These are phyloP conservation scores for Vombatus ursinus DNA, from an alignment of 2,113 vertebrate species.

Conservation along the genomic window DNA sequence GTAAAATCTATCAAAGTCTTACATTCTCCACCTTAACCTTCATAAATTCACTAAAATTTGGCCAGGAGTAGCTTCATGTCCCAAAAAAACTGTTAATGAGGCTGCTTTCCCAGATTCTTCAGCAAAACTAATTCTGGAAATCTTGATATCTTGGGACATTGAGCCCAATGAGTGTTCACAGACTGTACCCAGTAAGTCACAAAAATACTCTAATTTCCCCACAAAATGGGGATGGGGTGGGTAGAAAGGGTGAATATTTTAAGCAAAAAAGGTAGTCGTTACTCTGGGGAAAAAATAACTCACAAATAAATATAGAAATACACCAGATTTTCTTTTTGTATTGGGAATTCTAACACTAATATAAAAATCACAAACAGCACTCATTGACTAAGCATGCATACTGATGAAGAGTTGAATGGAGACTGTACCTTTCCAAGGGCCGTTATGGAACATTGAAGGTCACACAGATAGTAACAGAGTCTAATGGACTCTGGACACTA, in stretches of 20 bases:
- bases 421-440: background rate
- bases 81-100: background rate
- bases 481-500: background rate
- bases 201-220: background rate
- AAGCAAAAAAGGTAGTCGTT: background rate
- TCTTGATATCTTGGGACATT: background rate
- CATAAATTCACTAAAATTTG: background rate
- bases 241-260: background rate
- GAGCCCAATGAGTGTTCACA: background rate
- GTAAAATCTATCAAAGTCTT: background rate
- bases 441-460: background rate
- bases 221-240: background rate
- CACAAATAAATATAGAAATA: background rate
- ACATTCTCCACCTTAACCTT: background rate
- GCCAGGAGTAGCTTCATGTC: background rate
- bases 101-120: background rate
- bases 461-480: background rate
- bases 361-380: background rate
- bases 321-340: background rate
- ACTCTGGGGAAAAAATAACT: background rate
- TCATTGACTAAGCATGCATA: background rate
- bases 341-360: background rate
- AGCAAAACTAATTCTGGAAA: background rate
- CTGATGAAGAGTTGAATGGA: background rate
- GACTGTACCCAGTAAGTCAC: background rate